phyloP scores from a whole-genome alignment of 2,888 invertebrate genomes.

The Steinernema scapterisci region DNA sequence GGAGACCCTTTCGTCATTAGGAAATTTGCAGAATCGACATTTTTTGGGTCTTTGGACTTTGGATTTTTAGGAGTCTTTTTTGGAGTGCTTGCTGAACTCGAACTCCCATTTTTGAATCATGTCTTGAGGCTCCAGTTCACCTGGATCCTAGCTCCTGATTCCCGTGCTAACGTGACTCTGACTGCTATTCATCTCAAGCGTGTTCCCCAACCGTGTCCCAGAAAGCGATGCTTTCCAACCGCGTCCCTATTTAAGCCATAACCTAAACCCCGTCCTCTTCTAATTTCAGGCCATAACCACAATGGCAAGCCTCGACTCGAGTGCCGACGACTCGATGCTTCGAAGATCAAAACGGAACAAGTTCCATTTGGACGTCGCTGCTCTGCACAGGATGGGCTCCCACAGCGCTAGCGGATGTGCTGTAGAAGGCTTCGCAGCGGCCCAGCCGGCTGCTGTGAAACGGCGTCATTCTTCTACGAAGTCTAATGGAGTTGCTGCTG shows the following conservation, averaged over 20 bases:
- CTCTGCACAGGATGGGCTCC: conserved; percentile 38
- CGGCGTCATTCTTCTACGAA: conserved; percentile 14
- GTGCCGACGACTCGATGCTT: conserved; percentile 30
- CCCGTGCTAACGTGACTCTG: too few species aligned
- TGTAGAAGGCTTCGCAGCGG: not conserved
- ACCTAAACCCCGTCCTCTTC: not conserved
- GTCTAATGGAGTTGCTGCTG: not conserved
- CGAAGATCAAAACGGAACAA: conserved; percentile 56
- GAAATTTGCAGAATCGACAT: too few species aligned
- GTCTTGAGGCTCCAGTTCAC: too few species aligned
- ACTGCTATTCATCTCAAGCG: too few species aligned
- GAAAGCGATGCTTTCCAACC: not conserved
- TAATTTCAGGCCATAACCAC: not conserved
- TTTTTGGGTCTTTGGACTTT: too few species aligned
- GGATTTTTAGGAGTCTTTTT: too few species aligned
- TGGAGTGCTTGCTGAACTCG: too few species aligned
- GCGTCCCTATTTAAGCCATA: not conserved
- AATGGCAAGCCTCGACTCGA: not conserved
- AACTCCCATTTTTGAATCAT: too few species aligned
- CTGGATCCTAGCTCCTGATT: too few species aligned
- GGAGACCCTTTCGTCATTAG: too few species aligned
- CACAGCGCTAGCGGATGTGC: conserved; percentile 24
- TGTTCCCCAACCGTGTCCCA: too few species aligned
- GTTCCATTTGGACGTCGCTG: conserved; percentile 53
- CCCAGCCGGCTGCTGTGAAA: not conserved